A percentile compares a stretch with the other conserved stretches of the same genome.
These are phyloP conservation scores for Lingula anatina DNA, from an alignment of 2,888 invertebrate species.

Conservation along the genomic window DNA sequence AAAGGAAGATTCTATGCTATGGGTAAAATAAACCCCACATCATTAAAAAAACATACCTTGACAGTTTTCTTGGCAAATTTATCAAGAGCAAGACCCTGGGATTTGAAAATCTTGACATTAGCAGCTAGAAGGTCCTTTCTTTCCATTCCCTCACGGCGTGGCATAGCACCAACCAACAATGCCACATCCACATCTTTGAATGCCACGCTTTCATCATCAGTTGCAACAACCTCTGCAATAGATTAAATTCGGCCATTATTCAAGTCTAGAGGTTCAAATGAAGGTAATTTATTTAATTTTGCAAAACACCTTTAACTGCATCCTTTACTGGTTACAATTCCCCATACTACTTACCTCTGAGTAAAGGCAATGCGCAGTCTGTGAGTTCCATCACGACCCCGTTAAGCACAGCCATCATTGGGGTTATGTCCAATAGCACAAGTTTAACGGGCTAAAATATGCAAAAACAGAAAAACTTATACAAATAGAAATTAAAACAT, in stretches of 20 bases:
- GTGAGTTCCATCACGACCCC: slow-evolving; percentile 97
- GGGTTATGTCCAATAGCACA: slow-evolving; percentile 88
- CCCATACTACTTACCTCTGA: slow-evolving; percentile 59
- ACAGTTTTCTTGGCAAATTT: slow-evolving; percentile 85
- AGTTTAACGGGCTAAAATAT: slow-evolving; percentile 69
- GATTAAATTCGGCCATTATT: no score
- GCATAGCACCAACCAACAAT: slow-evolving; percentile 97
- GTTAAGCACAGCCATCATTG: slow-evolving; percentile 93
- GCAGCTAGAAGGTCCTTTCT: slow-evolving; percentile 94
- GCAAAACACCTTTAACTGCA: no score
- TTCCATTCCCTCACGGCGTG: slow-evolving; percentile 96
- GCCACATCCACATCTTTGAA: slow-evolving; percentile 95
- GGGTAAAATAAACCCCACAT: no score
- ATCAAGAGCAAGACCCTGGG: slow-evolving; percentile 89
- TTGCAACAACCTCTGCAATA: slow-evolving; percentile 69
- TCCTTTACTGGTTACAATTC: no score
- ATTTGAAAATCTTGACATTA: slow-evolving; percentile 97
- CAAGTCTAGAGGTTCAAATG: background rate
- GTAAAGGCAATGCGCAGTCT: slow-evolving; percentile 88
- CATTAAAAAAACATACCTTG: slow-evolving; percentile 70
- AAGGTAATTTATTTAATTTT: slow-evolving; percentile 1
- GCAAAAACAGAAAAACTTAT: no score
- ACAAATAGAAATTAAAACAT: no score
- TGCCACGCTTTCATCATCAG: slow-evolving; percentile 82
- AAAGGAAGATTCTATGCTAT: no score